Evolutionary conservation across 2,888 invertebrate species (phyloP).

Genomic region (Caenorhabditis afra): DNA sequence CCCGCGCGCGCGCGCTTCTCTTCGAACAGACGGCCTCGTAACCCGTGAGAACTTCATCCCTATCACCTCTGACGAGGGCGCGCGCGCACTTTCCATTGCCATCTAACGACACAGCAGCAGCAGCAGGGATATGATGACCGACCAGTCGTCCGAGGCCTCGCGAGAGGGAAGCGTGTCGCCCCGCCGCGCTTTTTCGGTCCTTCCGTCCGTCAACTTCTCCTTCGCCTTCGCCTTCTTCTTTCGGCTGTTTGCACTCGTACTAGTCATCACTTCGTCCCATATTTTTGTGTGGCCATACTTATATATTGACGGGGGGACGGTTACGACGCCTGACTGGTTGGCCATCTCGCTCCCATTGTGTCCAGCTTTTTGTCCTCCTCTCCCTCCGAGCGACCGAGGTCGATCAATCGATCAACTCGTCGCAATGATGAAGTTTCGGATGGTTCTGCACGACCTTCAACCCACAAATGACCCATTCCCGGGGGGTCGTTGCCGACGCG

Average conservation of each 20-base stretch:
- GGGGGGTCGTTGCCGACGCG: conserved; percentile 11
- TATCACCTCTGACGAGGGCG: not conserved
- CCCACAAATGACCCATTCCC: conserved; percentile 2
- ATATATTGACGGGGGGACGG: conserved; percentile 8
- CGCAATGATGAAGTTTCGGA: too few species aligned
- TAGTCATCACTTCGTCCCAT: conserved; percentile 28
- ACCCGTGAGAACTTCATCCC: conserved; percentile 12
- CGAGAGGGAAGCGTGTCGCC: conserved; percentile 5
- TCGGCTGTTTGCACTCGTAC: conserved; percentile 43
- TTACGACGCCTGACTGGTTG: not conserved
- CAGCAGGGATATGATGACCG: conserved; percentile 26
- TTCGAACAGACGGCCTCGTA: conserved; percentile 9
- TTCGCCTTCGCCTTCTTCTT: conserved; percentile 19
- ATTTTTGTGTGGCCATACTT: conserved; percentile 17
- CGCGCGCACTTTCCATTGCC: conserved; percentile 9
- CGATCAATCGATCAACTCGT: too few species aligned
- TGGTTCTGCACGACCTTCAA: too few species aligned
- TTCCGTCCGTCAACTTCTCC: conserved; percentile 18
- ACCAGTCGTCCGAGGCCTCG: not conserved
- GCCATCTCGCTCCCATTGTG: conserved; percentile 7
- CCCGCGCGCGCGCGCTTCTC: not conserved
- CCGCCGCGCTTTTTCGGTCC: conserved; percentile 17
- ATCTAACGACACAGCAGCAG: too few species aligned
- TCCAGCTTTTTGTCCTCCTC: not conserved
- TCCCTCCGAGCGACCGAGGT: too few species aligned